phyloP scores from a whole-genome alignment of 2,113 vertebrate species.

The Telmatochromis bifrenatus region DNA sequence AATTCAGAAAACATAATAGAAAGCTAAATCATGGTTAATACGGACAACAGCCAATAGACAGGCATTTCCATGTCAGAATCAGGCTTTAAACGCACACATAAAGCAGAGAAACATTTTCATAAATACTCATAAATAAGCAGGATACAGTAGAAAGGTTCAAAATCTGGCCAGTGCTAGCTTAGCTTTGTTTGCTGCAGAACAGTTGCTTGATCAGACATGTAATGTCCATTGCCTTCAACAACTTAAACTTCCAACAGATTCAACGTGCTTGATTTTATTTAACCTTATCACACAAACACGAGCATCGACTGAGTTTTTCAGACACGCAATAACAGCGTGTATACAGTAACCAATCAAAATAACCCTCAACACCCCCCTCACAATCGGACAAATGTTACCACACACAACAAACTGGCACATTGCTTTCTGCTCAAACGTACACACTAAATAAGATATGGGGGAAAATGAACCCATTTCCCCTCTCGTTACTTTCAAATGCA shows the following conservation, averaged over 20 bases:
- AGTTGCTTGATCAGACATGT: neutral
- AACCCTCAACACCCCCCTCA: neutral
- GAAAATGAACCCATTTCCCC: slow-evolving; percentile 60
- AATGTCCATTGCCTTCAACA: neutral
- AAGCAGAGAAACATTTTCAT: neutral
- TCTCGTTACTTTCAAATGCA: slow-evolving; percentile 74
- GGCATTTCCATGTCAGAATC: neutral
- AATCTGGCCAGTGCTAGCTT: neutral
- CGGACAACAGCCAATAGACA: neutral
- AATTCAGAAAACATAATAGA: neutral
- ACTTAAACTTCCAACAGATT: neutral
- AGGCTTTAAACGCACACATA: neutral
- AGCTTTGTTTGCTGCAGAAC: neutral
- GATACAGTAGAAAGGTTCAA: neutral
- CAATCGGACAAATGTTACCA: slow-evolving; percentile 36
- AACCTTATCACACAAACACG: neutral
- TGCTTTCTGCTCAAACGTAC: slow-evolving; percentile 48
- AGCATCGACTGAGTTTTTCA: neutral
- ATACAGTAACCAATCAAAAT: slow-evolving; percentile 9
- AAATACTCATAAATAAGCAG: neutral
- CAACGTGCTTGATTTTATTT: neutral
- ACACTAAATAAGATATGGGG: slow-evolving; percentile 60
- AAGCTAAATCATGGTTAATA: neutral
- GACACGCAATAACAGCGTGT: slow-evolving; percentile 7
- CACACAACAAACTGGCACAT: slow-evolving; percentile 26